Base-by-base conservation (phyloP, 2,888 invertebrate genomes). In the Zootermopsis nevadensis region DNA sequence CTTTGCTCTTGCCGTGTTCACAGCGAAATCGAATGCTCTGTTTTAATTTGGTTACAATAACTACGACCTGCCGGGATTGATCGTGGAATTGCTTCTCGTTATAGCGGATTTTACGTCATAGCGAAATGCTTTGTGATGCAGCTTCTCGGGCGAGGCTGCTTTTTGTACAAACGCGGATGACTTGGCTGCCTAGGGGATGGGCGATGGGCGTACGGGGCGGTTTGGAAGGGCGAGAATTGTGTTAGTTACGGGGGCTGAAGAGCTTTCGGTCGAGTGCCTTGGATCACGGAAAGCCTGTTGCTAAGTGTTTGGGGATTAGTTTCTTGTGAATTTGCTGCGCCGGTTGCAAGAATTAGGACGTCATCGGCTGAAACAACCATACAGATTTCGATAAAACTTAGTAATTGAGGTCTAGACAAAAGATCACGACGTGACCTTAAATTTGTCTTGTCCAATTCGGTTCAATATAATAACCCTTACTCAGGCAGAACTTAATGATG, bases 141-240 rank as follows among this genome's bases (percentile, higher is more conserved):
- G 60, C 60, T 27, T n/a, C n/a, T 6, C 7, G n/a, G n/a, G n/a
- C n/a, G 60, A 60, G n/a, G 27, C 27, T 60, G n/a, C n/a, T 60
- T 60, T 60, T 60, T 60, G n/a, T 27, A 55, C 60, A 60, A 60
- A 60, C 12, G 60, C n/a, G 12, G 60, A 60, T 60, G n/a, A 60
- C 3, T n/a, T n/a, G n/a, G 27, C 27, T 60, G 60, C 27, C n/a
- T 60, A 4, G n/a, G 2, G 8, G 8, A 6, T 60, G 10, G n/a
- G 2, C 27, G 8, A 6, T 60, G 60, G 60, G 60, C 10, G n/a
- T 60, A 60, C n/a, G 60, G 60, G n/a, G n/a, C 27, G 12, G 60
- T 10, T n/a, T 27, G 48, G n/a, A n/a, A 48, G 19, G 48, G 19
- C 15, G 15, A 15, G 48, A 15, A 60, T 27, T n/a, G 27, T n/a